These are phyloP conservation scores for Drosophila ironensis DNA, from an alignment of 1,140 invertebrate genomes.

Conservation along the genomic window DNA sequence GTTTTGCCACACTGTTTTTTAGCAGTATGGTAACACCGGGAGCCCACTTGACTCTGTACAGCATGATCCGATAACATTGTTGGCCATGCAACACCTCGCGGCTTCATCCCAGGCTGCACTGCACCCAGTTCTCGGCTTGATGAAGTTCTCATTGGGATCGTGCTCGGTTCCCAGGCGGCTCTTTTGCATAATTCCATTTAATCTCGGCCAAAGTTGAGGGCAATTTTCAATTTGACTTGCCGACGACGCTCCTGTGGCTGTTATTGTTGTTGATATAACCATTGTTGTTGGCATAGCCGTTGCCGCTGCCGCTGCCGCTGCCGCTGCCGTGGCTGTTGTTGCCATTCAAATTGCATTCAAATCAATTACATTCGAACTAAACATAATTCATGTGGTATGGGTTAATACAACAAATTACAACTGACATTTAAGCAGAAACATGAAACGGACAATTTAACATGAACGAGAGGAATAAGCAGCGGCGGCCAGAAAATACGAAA, in stretches of 20 bases:
- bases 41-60: not conserved
- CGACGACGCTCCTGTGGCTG: slow-evolving; percentile 54
- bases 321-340: too few species aligned
- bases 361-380: slow-evolving; percentile 80
- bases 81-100: slow-evolving; percentile 21
- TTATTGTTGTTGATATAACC: slow-evolving; percentile 52
- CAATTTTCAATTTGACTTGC: slow-evolving; percentile 66
- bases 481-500: too few species aligned
- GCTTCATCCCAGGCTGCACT: slow-evolving; percentile 38
- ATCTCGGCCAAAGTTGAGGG: slow-evolving; percentile 64
- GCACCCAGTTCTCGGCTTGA: slow-evolving; percentile 43
- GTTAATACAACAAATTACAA: slow-evolving; percentile 80
- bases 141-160: slow-evolving; percentile 44
- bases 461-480: slow-evolving; percentile 45
- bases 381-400: slow-evolving; percentile 79
- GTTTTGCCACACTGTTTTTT: too few species aligned
- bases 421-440: slow-evolving; percentile 79
- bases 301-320: slow-evolving; percentile 18
- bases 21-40: not conserved
- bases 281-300: slow-evolving; percentile 43
- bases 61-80: slow-evolving; percentile 21
- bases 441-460: slow-evolving; percentile 79
- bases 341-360: slow-evolving; percentile 79
- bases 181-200: slow-evolving; percentile 66
- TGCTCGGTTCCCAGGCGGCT: slow-evolving; percentile 40